Evolutionary conservation across 92 coral and sea anemone genomes (phyloP), one percentile per base, ranked within the genome.

Genomic region (Pocillopora grandis): DNA sequence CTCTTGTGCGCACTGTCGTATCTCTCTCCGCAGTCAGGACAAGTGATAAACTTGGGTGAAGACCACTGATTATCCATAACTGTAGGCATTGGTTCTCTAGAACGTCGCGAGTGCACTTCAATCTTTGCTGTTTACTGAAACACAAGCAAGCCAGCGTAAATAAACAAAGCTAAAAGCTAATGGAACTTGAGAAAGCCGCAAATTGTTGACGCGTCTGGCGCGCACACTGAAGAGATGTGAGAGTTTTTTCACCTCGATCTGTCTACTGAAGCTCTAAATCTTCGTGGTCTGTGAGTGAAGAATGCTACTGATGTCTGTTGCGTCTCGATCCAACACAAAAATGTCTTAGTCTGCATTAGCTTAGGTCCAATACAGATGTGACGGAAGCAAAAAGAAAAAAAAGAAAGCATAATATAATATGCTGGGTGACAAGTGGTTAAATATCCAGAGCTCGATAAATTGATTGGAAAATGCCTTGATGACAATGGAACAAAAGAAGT

Each of bases 11-110:
- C 88, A 48, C 91, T 94, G 87, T 92, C 95, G 78, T 96, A 96
- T 72, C 94, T 91, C 35, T 90, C 95, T 65, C 93, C 93, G 72
- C 98, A 96, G 80, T 96, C 98, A 14, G 98, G 98, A 70, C 98
- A 96, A 80, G 94, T 94, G 65, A 94, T 88, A 75, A 96, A 96
- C 89, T 96, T 96, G 21, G 98, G 98, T 16, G 96, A 90, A 72
- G 82, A 56, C 92, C 82, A 80, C 80, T 82, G 86, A 10, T 81
- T 89, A 11, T 90, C 96, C 98, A 92, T 94, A 27, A 90, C 78
- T 48, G 95, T 78, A 71, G 98, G 95, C 98, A 94, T 94, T 88
- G 76, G 92, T 76, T 21, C 67, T 17, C 49, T 62, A 75, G 52
- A 72, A 76, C 11, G 31, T 31, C 58, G 61, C 78, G 33, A 17